These are phyloP conservation scores for Riparia riparia DNA, from an alignment of 2,113 vertebrate genomes.

Conservation along the genomic window DNA sequence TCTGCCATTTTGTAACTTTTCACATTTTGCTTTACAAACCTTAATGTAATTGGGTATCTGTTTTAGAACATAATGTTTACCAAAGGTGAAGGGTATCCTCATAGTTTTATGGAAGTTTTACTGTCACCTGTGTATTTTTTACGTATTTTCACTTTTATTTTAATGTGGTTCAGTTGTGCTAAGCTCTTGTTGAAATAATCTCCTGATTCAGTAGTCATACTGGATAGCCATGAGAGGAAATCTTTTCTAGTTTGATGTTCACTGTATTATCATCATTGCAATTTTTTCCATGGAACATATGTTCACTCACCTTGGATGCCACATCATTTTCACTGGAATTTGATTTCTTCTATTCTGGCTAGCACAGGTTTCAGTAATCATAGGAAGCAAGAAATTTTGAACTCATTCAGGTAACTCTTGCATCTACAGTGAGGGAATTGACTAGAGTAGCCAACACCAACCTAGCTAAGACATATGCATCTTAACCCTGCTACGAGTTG, in stretches of 20 bases:
- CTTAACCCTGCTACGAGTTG: background rate
- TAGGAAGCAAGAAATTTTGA: background rate
- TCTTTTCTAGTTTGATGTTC: background rate
- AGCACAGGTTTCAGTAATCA: background rate
- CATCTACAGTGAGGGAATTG: background rate
- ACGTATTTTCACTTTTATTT: background rate
- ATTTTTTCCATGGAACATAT: background rate
- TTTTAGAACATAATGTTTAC: background rate
- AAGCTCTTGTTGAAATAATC: background rate
- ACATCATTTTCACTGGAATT: background rate
- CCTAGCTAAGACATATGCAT: background rate
- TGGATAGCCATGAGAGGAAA: background rate
- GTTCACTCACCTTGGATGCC: background rate
- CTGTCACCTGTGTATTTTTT: background rate
- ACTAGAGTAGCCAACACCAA: background rate
- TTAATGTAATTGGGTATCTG: background rate
- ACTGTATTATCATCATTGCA: background rate
- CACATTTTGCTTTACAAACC: background rate
- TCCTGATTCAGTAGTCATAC: background rate
- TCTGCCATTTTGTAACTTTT: background rate
- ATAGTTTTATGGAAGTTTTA: background rate
- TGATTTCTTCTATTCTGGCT: background rate
- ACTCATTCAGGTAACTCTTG: background rate
- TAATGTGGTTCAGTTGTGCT: background rate
- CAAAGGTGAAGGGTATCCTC: background rate